Percentiles rank a stretch among this genome's conserved stretches.
These are phyloP conservation scores for Metridium senile DNA, from an alignment of 92 coral and sea anemone species.

Conservation along the genomic window DNA sequence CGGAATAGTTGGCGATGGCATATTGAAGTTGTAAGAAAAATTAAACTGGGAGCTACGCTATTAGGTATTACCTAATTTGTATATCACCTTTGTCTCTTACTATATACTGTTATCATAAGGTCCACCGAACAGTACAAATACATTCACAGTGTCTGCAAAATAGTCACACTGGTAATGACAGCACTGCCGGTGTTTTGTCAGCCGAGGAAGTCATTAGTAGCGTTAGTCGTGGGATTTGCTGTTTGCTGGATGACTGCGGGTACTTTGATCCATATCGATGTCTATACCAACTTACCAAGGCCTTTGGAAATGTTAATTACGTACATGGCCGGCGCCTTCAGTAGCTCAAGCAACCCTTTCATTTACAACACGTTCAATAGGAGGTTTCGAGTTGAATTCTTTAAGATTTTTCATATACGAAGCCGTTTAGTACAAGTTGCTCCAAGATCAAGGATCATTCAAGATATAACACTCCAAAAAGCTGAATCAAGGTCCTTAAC, in stretches of 20 bases:
- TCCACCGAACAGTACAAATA: conserved; percentile 9
- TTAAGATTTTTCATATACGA: background rate
- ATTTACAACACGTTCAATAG: conserved; percentile 21
- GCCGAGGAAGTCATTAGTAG: conserved; percentile 24
- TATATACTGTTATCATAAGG: conserved; percentile 22
- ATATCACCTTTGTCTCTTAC: conserved; percentile 10
- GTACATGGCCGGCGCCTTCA: background rate
- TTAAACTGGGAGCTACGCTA: background rate
- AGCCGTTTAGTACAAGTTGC: background rate
- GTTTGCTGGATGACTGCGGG: conserved; percentile 20
- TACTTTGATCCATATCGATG: background rate
- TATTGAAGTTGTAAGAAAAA: background rate
- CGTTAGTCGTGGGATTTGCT: conserved; percentile 26
- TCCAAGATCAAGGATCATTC: too few relatives aligned
- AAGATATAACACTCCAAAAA: background rate
- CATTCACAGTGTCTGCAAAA: conserved; percentile 4
- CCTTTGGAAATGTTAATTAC: conserved; percentile 5
- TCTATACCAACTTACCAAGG: conserved; percentile 13
- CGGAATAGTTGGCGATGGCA: too few relatives aligned
- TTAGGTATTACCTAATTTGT: too few relatives aligned
- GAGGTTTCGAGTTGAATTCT: conserved; percentile 28
- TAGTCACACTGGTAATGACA: too few relatives aligned
- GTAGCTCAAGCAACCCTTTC: conserved; percentile 28
- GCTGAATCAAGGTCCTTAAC: too few relatives aligned
- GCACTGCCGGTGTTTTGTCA: too few relatives aligned